phyloP scores from a whole-genome alignment of 2,797 vertebrate species.

The Salmo trutta region DNA sequence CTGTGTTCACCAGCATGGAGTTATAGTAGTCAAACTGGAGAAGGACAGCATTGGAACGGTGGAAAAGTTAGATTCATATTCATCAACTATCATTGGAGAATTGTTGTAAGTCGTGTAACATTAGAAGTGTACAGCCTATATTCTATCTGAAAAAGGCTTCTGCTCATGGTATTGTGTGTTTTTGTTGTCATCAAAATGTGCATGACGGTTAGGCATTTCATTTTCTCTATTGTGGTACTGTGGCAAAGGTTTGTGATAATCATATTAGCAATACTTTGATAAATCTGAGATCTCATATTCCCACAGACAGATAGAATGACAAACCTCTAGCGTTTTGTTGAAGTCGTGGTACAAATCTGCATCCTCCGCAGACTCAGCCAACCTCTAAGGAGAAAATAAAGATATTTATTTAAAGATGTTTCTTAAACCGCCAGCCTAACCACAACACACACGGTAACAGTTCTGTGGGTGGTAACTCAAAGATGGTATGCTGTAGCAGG shows the following conservation, averaged over 20 bases:
- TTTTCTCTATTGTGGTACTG: neutral
- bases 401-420: neutral
- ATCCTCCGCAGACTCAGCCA: conserved; percentile 93
- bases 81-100: neutral
- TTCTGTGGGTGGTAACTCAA: neutral
- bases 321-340: conserved; percentile 86
- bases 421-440: neutral
- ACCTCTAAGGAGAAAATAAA: conserved; percentile 73
- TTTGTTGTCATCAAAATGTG: neutral
- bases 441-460: neutral
- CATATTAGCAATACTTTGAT: neutral
- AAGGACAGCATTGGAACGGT: neutral
- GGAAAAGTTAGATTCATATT: neutral
- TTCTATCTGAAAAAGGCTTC: neutral
- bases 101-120: neutral
- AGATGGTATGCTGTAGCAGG: neutral
- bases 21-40: conserved; percentile 94
- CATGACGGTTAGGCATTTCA: neutral
- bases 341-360: conserved; percentile 93
- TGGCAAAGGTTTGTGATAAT: neutral
- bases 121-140: neutral
- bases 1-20: conserved; percentile 86
- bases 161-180: neutral
- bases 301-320: conserved; percentile 31
- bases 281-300: neutral